phyloP scores from a whole-genome alignment of 1,140 invertebrate species.

The Aphelinus atriplicis region DNA sequence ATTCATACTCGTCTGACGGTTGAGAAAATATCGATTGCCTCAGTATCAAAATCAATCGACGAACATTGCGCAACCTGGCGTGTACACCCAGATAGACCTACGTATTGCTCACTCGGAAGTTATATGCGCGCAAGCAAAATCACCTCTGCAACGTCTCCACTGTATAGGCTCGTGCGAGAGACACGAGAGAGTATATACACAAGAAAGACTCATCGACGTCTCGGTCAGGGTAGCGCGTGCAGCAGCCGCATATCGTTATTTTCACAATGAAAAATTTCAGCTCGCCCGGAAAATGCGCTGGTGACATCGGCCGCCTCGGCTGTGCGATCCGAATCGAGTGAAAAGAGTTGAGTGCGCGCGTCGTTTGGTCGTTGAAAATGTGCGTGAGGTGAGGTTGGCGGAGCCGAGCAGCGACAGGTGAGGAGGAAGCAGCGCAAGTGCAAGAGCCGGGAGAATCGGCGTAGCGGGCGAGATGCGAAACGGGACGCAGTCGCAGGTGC shows the following conservation, averaged over 20 bases:
- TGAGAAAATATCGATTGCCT: too few species aligned
- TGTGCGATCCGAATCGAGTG: background rate
- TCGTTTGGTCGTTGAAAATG: constrained; percentile 9
- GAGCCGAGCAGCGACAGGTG: background rate
- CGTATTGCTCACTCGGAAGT: background rate
- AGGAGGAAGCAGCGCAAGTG: background rate
- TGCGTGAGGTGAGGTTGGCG: constrained; percentile 35
- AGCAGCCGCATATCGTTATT: background rate
- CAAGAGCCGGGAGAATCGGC: constrained; percentile 18
- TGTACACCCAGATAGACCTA: too few species aligned
- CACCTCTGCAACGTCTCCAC: background rate
- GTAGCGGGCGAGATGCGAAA: constrained; percentile 53
- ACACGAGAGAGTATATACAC: too few species aligned
- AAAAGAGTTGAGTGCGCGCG: background rate
- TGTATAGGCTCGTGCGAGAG: too few species aligned
- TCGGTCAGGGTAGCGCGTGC: constrained; percentile 7
- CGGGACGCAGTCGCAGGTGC: constrained; percentile 60
- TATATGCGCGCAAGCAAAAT: background rate
- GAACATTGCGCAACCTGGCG: too few species aligned
- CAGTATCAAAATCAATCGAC: too few species aligned
- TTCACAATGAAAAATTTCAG: constrained; percentile 35
- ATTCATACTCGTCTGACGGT: too few species aligned
- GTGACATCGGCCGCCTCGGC: background rate
- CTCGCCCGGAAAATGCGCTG: constrained; percentile 24
- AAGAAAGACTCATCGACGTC: constrained; percentile 13